Conservation (phyloP, 2,888 invertebrate species). For the Gisinianus flammeolus region DNA sequence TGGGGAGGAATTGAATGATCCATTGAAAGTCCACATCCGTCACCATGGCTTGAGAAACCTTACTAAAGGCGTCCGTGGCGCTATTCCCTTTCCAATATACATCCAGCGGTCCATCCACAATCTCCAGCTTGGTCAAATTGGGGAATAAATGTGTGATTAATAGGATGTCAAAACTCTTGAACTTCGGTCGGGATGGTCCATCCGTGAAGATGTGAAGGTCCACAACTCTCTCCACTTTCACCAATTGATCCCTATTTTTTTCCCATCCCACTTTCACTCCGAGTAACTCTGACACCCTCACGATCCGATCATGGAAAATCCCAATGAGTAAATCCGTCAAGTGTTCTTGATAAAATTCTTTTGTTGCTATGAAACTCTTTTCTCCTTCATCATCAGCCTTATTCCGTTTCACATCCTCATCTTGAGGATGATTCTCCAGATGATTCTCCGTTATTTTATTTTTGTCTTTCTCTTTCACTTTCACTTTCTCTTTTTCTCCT, state of each 20-base stretch:
- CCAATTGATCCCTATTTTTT: not conserved
- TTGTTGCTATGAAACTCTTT: too few relatives aligned
- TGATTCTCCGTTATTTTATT: too few relatives aligned
- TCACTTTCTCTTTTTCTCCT: not conserved
- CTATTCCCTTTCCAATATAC: slow-evolving; percentile 19
- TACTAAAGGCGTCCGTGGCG: not conserved
- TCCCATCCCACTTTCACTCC: slow-evolving; percentile 11
- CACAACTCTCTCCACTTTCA: not conserved
- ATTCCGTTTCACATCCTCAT: too few relatives aligned
- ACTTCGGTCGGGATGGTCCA: slow-evolving; percentile 9
- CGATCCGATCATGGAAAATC: slow-evolving; percentile 32
- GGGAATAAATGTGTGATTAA: slow-evolving; percentile 22
- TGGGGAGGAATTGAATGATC: slow-evolving; percentile 35
- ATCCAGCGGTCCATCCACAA: slow-evolving; percentile 36
- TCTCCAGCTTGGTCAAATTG: slow-evolving; percentile 38
- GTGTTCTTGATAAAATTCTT: not conserved
- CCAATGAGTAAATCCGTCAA: slow-evolving; percentile 30
- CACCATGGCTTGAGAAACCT: slow-evolving; percentile 27
- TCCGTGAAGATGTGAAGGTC: slow-evolving; percentile 31
- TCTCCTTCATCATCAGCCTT: too few relatives aligned
- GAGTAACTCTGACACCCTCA: slow-evolving; percentile 32
- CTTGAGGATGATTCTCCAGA: too few relatives aligned
- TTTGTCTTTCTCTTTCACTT: not conserved
- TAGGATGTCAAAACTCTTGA: slow-evolving; percentile 40
- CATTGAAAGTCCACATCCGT: slow-evolving; percentile 43